Percentiles rank a stretch among this genome's conserved stretches.
These are phyloP conservation scores for Chascanopsetta lugubris DNA, from an alignment of 2,113 vertebrate species.

Conservation along the genomic window DNA sequence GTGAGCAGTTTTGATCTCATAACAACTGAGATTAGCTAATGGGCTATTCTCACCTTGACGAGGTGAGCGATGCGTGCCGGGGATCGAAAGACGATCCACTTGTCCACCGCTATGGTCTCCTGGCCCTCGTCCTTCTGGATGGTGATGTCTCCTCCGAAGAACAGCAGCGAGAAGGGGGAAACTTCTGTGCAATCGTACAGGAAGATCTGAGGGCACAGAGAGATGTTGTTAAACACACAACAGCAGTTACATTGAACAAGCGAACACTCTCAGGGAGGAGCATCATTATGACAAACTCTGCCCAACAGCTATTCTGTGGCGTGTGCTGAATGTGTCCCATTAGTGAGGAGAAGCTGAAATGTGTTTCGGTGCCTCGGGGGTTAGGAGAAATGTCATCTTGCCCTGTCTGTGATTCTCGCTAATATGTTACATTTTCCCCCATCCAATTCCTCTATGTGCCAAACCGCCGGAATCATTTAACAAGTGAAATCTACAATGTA, in stretches of 20 bases:
- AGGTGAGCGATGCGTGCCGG: conserved; percentile 92
- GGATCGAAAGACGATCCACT: conserved; percentile 98
- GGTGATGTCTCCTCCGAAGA: conserved; percentile 96
- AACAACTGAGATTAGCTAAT: not conserved
- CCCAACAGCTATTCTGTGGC: conserved; percentile 41
- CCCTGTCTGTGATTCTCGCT: conserved; percentile 42
- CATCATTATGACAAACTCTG: conserved; percentile 42
- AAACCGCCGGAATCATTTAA: conserved; percentile 15
- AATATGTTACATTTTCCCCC: conserved; percentile 12
- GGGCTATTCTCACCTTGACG: conserved; percentile 85
- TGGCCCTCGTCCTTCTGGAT: conserved; percentile 95
- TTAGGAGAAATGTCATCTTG: conserved; percentile 64
- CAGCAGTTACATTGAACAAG: not conserved
- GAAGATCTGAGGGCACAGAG: conserved; percentile 86
- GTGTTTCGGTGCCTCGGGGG: conserved; percentile 50
- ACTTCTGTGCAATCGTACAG: conserved; percentile 98
- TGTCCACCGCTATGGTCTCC: conserved; percentile 95
- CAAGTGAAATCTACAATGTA: not conserved
- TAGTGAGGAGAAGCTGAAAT: conserved; percentile 60
- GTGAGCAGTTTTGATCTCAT: not conserved
- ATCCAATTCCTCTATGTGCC: conserved; percentile 3
- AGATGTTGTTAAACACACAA: not conserved
- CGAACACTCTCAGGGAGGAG: conserved; percentile 11
- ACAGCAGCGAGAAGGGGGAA: conserved; percentile 96
- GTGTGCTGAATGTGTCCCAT: conserved; percentile 60